Conservation (phyloP, 2,888 invertebrate species). For the Drosophila mercatorum region DNA sequence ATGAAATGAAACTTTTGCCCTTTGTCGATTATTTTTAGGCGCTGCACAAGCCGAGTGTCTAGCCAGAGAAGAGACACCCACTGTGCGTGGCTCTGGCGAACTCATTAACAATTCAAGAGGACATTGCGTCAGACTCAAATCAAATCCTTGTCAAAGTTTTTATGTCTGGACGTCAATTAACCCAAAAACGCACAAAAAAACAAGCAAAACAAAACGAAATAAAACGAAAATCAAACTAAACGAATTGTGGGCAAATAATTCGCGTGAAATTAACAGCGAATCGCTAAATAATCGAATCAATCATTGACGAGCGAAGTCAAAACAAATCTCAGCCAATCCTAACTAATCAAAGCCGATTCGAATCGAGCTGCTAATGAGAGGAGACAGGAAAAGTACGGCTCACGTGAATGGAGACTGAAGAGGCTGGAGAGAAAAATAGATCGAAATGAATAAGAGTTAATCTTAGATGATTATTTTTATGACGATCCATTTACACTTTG, state of each 20-base stretch:
- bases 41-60: slow-evolving; percentile 31
- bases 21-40: slow-evolving; percentile 30
- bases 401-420: slow-evolving; percentile 9
- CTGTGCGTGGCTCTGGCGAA: not conserved
- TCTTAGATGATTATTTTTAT: slow-evolving; percentile 19
- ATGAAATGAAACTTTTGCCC: slow-evolving; percentile 17
- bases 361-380: slow-evolving; percentile 37
- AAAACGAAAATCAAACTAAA: not conserved
- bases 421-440: not conserved
- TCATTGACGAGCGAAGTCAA: slow-evolving; percentile 9
- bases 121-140: slow-evolving; percentile 44
- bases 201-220: not conserved
- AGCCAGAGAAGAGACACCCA: slow-evolving; percentile 33
- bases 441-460: slow-evolving; percentile 9
- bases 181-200: slow-evolving; percentile 28
- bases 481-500: slow-evolving; percentile 10
- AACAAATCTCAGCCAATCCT: slow-evolving; percentile 14
- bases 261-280: slow-evolving; percentile 49
- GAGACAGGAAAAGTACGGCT: slow-evolving; percentile 31
- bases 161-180: slow-evolving; percentile 31
- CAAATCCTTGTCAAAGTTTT: slow-evolving; percentile 25
- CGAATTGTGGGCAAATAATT: slow-evolving; percentile 46
- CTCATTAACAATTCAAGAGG: slow-evolving; percentile 41
- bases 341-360: slow-evolving; percentile 45
- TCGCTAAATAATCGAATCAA: slow-evolving; percentile 38